Percentiles rank a stretch among this genome's conserved stretches.
Conservation (phyloP, 2,888 invertebrate genomes). For the Polyploca ridens region DNA sequence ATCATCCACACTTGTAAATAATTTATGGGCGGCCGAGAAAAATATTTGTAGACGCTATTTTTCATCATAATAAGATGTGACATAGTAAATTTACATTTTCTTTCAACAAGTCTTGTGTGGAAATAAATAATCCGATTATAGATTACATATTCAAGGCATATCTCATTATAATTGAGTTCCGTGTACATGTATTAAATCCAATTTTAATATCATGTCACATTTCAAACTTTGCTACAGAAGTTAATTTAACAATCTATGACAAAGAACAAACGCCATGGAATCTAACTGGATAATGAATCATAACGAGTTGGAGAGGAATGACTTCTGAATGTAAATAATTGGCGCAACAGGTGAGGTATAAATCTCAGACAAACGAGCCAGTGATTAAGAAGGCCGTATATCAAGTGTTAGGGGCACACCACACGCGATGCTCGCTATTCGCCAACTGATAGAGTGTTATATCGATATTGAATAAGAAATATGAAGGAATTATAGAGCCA, state of each 20-base stretch:
- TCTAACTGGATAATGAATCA: conserved; percentile 29
- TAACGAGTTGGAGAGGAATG: conserved; percentile 51
- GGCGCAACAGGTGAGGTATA: conserved; percentile 79
- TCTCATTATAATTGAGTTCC: conserved; percentile 42
- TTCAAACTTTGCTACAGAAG: background rate
- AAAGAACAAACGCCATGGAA: conserved; percentile 22
- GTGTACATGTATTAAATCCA: conserved; percentile 40
- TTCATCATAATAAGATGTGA: conserved; percentile 43
- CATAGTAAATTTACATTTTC: conserved; percentile 48
- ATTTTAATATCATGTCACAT: conserved; percentile 36
- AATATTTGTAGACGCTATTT: conserved; percentile 47
- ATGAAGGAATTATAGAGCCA: background rate
- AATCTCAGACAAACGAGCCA: conserved; percentile 72
- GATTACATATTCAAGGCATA: conserved; percentile 49
- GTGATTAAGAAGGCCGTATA: conserved; percentile 77
- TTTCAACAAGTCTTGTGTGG: conserved; percentile 46
- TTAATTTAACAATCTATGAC: background rate
- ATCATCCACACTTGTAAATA: conserved; percentile 53
- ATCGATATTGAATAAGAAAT: conserved; percentile 45
- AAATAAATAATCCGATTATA: conserved; percentile 53
- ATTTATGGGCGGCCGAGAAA: conserved; percentile 51
- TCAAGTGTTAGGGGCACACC: conserved; percentile 65
- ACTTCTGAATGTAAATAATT: conserved; percentile 79
- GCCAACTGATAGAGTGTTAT: conserved; percentile 43
- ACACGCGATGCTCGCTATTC: conserved; percentile 65